Base-by-base conservation (phyloP, 2,888 invertebrate genomes). In the Nemoura dubitans region DNA sequence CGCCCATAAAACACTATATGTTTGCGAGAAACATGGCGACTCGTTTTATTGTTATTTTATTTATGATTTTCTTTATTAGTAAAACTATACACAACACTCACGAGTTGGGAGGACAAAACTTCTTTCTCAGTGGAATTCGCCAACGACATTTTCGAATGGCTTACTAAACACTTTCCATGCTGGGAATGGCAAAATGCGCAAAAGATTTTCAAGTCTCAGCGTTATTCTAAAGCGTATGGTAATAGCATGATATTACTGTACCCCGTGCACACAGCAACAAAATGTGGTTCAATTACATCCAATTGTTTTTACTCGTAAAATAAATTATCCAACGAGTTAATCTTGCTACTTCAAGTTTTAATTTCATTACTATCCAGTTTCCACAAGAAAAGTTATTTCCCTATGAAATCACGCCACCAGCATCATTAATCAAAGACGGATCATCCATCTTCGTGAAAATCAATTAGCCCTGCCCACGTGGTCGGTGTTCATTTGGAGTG, bases 1-100 rank as follows among this genome's bases (percentile, higher is more conserved):
- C 81, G n/a, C n/a, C 26, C 81, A 81, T 81, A 81, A 81, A 81
- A 81, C 81, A 81, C 81, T n/a, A 30, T 28, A 81, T 27, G 78
- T 26, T 78, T 81, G 81, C 1, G 16, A 21, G 81, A 81, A 81
- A 81, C 30, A 81, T 81, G 29, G 30, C 30, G 81, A 81, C 30
- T 81, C 27, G 36, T 81, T 81, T 81, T 81, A 81, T 81, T 81
- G 81, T 81, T 81, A 81, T 81, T 81, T 81, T 81, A 81, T 81
- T 81, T 81, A 81, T 81, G 81, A 81, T 28, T 81, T 81, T 81
- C 81, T 81, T 28, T 81, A 81, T 30, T 30, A 30, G 81, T n/a
- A 30, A 28, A 30, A 10, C 27, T 78, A 78, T 14, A 78, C 59
- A 26, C n/a, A 14, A 78, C 78, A 27, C 26, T 21, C 78, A 26